Evolutionary conservation across 2,888 invertebrate genomes (phyloP).

Genomic region (Pyralis farinalis): DNA sequence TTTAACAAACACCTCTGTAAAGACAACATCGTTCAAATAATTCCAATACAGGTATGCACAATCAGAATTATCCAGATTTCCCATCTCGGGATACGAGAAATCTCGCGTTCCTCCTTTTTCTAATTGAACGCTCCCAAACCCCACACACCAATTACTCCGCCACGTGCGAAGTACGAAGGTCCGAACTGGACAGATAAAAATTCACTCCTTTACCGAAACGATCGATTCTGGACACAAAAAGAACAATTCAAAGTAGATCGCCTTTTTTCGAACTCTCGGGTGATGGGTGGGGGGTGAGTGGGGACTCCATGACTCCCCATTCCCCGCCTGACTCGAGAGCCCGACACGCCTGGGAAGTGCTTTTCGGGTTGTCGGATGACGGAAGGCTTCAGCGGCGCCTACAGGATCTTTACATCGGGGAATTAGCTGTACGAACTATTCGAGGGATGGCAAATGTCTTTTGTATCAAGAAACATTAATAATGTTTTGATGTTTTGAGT

Average conservation of each 20-base stretch:
- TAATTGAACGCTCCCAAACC: slow-evolving; percentile 44
- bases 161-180: slow-evolving; percentile 65
- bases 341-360: slow-evolving; percentile 43
- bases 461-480: too few species aligned
- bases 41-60: neutral
- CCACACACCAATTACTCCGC: slow-evolving; percentile 58
- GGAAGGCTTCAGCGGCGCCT: slow-evolving; percentile 53
- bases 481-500: too few species aligned
- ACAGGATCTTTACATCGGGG: slow-evolving; percentile 21
- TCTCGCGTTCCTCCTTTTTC: slow-evolving; percentile 36
- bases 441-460: too few species aligned
- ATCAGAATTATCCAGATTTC: slow-evolving; percentile 17
- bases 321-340: slow-evolving; percentile 13
- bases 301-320: slow-evolving; percentile 27
- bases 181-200: slow-evolving; percentile 64
- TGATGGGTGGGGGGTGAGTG: slow-evolving; percentile 51
- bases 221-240: slow-evolving; percentile 79
- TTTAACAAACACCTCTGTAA: too few species aligned
- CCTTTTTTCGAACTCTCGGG: slow-evolving; percentile 72
- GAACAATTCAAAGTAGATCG: slow-evolving; percentile 78
- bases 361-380: slow-evolving; percentile 62
- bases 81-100: slow-evolving; percentile 12
- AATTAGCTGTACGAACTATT: neutral
- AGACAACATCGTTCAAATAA: too few species aligned
- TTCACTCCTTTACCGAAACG: slow-evolving; percentile 74